Conservation (phyloP, 2,888 invertebrate species). For the Dolichopus griseipennis region DNA sequence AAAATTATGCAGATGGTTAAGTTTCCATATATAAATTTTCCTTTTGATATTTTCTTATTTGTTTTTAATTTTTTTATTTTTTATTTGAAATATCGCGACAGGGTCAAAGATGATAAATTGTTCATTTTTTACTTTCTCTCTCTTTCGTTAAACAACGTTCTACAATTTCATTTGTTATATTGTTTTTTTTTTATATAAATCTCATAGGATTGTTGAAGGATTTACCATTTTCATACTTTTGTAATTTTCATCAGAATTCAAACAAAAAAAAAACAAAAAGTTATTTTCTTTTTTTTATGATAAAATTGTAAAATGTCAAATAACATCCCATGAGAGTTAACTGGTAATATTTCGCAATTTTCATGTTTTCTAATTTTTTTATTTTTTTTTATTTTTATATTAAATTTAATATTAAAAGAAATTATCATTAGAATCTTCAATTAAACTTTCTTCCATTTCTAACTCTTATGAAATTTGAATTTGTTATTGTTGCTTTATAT, state of each 20-base stretch:
- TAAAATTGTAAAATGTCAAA: neutral
- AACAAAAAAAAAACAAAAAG: too few species aligned
- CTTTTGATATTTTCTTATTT: neutral
- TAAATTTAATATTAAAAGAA: too few species aligned
- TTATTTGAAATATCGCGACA: constrained; percentile 4
- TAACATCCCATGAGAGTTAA: neutral
- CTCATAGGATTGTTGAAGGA: neutral
- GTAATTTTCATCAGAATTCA: neutral
- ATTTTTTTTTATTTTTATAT: too few species aligned
- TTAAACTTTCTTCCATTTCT: too few species aligned
- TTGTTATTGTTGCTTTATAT: too few species aligned
- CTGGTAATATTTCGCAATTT: neutral
- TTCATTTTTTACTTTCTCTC: neutral
- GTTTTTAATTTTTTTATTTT: neutral
- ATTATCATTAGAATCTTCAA: too few species aligned
- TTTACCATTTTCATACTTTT: neutral
- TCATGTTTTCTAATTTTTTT: neutral
- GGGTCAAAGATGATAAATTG: neutral
- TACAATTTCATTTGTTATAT: neutral
- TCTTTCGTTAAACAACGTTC: neutral
- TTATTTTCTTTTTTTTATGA: neutral
- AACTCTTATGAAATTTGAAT: too few species aligned
- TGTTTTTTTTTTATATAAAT: neutral
- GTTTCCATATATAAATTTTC: neutral
- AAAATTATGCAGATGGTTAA: constrained; percentile 6